Conservation (phyloP, 1,140 invertebrate species). For the Pseudomyrmex flavicornis region DNA sequence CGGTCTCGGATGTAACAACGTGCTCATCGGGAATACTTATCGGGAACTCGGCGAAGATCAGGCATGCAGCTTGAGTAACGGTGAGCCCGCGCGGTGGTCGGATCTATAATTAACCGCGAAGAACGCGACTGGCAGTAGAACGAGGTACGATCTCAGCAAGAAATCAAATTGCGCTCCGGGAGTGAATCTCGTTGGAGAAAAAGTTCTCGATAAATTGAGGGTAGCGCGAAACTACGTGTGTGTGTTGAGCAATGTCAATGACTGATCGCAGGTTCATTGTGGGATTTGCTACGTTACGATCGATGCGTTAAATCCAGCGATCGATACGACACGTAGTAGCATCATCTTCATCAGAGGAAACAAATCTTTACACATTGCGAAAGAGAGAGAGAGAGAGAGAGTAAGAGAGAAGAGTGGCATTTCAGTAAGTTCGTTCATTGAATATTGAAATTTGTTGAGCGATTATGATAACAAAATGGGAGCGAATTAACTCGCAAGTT, state of each 20-base stretch:
- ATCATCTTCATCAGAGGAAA: neutral
- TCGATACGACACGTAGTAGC: neutral
- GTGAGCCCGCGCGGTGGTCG: neutral
- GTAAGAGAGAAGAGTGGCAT: neutral
- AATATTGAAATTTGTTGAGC: neutral
- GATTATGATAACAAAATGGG: neutral
- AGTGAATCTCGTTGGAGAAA: neutral
- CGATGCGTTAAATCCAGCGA: neutral
- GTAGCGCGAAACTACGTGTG: neutral
- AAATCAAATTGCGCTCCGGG: neutral
- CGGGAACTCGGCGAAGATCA: slow-evolving; percentile 3
- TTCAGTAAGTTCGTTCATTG: neutral
- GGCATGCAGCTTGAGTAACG: slow-evolving; percentile 7
- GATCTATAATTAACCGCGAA: slow-evolving; percentile 53
- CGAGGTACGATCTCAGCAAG: neutral
- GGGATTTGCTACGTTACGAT: neutral
- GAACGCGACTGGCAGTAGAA: slow-evolving; percentile 17
- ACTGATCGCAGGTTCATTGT: neutral
- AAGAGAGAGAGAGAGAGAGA: too few relatives aligned
- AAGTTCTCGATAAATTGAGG: neutral
- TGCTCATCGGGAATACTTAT: slow-evolving; percentile 5
- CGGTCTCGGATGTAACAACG: neutral
- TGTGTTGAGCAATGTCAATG: neutral
- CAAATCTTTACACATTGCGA: neutral
- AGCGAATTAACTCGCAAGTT: neutral